Percentiles rank a stretch among this genome's conserved stretches.
phyloP scores from a whole-genome alignment of 2,797 vertebrate genomes.

The Lepilemur ruficaudatus region DNA sequence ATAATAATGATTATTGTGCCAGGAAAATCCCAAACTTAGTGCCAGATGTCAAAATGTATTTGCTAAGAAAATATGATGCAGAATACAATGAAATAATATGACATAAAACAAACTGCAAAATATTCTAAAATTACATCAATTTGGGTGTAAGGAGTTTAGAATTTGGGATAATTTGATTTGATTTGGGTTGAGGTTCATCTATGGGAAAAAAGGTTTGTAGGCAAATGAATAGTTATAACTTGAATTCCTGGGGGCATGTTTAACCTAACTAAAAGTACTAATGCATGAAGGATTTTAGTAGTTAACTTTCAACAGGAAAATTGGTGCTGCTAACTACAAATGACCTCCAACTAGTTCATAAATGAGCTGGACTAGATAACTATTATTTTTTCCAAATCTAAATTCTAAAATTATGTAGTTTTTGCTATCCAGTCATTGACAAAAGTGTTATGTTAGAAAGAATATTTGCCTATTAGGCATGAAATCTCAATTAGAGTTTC shows the following conservation, averaged over 20 bases:
- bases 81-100: background rate
- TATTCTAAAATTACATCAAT: background rate
- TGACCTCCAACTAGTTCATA: background rate
- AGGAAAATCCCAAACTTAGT: background rate
- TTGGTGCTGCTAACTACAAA: background rate
- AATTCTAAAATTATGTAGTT: background rate
- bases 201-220: background rate
- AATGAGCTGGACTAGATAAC: background rate
- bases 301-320: background rate
- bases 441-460: background rate
- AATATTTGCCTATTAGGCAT: background rate
- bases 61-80: background rate
- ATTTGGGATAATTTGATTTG: background rate
- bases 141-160: background rate
- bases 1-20: background rate
- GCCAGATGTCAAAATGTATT: background rate
- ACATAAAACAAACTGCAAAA: background rate
- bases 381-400: background rate
- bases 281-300: background rate
- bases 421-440: background rate
- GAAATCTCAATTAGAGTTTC: constrained; percentile 5
- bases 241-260: background rate
- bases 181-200: background rate
- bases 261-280: constrained; percentile 6
- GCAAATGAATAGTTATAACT: background rate